Evolutionary conservation across 1,140 invertebrate species (phyloP).

Genomic region (Cyclina sinensis): DNA sequence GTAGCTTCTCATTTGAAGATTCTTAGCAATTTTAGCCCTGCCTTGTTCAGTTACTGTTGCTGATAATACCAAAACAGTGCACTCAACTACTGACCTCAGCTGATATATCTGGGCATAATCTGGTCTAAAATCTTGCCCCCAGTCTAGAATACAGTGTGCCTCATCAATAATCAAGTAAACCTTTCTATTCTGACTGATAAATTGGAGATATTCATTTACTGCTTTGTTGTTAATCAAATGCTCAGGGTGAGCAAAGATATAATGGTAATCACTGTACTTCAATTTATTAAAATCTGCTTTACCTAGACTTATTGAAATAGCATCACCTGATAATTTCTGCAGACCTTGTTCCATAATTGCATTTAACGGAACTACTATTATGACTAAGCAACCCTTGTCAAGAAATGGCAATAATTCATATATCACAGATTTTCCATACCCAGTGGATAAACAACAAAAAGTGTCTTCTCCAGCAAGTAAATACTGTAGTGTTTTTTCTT

Average conservation of each 20-base stretch:
- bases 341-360: background rate
- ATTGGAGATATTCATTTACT: background rate
- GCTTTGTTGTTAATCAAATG: slow-evolving; percentile 10
- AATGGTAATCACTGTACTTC: background rate
- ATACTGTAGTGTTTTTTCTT: background rate
- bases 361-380: slow-evolving; percentile 17
- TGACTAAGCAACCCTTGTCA: background rate
- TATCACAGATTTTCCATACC: slow-evolving; percentile 51
- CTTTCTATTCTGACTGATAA: background rate
- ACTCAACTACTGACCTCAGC: slow-evolving; percentile 23
- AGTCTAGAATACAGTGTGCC: slow-evolving; percentile 53
- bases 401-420: slow-evolving; percentile 39
- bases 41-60: slow-evolving; percentile 35
- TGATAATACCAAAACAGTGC: slow-evolving; percentile 18
- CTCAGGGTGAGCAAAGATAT: slow-evolving; percentile 44
- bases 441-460: slow-evolving; percentile 42
- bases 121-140: slow-evolving; percentile 56
- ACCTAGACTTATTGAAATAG: slow-evolving; percentile 12
- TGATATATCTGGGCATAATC: background rate
- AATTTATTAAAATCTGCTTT: background rate
- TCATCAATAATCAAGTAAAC: slow-evolving; percentile 52
- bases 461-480: slow-evolving; percentile 41
- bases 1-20: background rate
- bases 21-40: background rate
- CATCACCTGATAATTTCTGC: background rate